A percentile compares a stretch with the other conserved stretches of the same genome.
phyloP scores from a whole-genome alignment of 2,113 vertebrate species.

The Upupa epops region DNA sequence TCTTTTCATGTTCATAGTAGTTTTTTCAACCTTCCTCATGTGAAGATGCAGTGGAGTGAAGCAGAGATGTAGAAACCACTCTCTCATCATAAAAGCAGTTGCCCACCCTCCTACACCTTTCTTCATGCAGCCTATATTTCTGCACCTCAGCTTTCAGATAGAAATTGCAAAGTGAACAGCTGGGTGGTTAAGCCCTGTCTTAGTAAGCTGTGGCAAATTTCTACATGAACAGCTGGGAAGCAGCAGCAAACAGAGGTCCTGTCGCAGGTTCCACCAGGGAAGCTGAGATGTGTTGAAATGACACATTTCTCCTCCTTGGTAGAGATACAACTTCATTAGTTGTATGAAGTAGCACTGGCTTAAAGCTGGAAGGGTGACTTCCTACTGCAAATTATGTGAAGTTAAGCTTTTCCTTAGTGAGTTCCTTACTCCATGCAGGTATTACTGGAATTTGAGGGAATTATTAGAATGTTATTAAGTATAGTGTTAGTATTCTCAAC shows the following conservation, averaged over 20 bases:
- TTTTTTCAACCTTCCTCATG: not conserved
- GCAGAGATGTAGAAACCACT: not conserved
- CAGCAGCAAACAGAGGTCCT: not conserved
- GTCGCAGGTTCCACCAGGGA: not conserved
- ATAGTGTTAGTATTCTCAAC: not conserved
- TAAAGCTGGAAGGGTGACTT: not conserved
- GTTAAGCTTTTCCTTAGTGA: not conserved
- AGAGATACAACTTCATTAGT: not conserved
- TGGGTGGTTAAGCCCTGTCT: not conserved
- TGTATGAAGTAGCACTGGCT: not conserved
- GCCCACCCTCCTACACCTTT: not conserved
- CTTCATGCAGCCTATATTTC: not conserved
- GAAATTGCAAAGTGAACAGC: not conserved
- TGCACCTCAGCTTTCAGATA: not conserved
- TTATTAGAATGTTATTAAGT: conserved; percentile 6
- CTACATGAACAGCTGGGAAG: not conserved
- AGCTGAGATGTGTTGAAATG: not conserved
- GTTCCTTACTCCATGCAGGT: not conserved
- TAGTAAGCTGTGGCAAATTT: not conserved
- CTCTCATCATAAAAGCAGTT: not conserved
- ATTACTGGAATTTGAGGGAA: not conserved
- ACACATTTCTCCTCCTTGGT: not conserved
- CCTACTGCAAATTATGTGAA: not conserved
- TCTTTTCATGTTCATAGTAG: not conserved
- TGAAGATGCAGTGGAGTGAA: fast-evolving